A percentile compares a stretch with the other conserved stretches of the same genome.
Evolutionary conservation across 1,140 invertebrate species (phyloP).

Genomic region (Drosophila bocqueti): DNA sequence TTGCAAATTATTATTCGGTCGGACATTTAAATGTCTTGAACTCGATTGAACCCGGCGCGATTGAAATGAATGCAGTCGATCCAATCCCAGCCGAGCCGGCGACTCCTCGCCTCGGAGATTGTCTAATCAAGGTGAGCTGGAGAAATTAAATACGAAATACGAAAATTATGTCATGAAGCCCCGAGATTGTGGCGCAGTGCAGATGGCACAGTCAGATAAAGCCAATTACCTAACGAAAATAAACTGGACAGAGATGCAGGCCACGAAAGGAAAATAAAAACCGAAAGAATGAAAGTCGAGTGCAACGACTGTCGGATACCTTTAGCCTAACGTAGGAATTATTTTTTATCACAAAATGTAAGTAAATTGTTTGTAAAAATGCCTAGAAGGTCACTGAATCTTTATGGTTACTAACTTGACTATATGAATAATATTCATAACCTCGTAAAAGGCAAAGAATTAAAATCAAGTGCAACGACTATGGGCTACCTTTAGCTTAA

Average conservation of each 20-base stretch:
- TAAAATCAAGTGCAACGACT: not conserved
- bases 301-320: not conserved
- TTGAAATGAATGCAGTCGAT: constrained; percentile 19
- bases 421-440: not conserved
- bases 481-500: too few relatives aligned
- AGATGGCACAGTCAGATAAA: constrained; percentile 68
- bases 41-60: constrained; percentile 61
- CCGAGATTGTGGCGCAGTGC: constrained; percentile 57
- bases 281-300: not conserved
- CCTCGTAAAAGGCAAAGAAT: too few relatives aligned
- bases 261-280: constrained; percentile 5
- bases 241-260: constrained; percentile 18
- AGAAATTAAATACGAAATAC: constrained; percentile 54
- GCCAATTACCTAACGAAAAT: constrained; percentile 50
- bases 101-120: constrained; percentile 40
- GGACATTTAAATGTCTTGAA: constrained; percentile 65
- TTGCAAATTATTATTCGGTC: constrained; percentile 51
- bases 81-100: not conserved
- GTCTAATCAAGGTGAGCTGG: constrained; percentile 72
- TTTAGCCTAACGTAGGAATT: not conserved
- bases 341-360: not conserved
- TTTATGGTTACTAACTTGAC: not conserved
- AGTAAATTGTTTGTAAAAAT: too few relatives aligned
- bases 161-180: constrained; percentile 71
- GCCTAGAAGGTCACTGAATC: not conserved